Base-by-base conservation (phyloP, 2,888 invertebrate species). In the Sabellastarte sp. region DNA sequence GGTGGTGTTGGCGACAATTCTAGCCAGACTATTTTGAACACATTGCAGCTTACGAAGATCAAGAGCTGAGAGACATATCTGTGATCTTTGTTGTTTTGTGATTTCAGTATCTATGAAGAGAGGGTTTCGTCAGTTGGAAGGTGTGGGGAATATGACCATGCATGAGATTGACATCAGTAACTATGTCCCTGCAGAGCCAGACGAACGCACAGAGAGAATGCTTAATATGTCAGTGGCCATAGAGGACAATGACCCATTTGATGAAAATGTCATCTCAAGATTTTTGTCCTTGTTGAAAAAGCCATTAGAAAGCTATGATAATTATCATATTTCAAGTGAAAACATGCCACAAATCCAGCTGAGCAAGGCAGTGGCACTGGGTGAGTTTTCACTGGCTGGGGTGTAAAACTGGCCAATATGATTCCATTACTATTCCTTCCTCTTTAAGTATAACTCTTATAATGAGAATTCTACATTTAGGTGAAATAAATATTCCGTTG, bases 161-260 rank as follows among this genome's bases (percentile, higher is more conserved):
- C 80, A 78, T 51, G 63, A 74, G 15, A 77, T 81, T 31, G 80
- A 81, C 67, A 72, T 70, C 2, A 71, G 78, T 0, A 63, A 70
- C 3, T 80, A 79, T 62, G 64, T 76, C 0, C 71, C 75, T 1
- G 68, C 71, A 2, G 74, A 75, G 5, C 53, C 66, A 31, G 74
- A 72, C 50, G 74, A 73, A 57, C 70, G 70, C 32, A 73, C 74
- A 4, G 72, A 73, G 50, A 68, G 70, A 20, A 53, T 73, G 32
- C 59, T 78, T 66, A 74, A 77, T 3, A 68, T 67, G 63, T 80
- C 80, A 0, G 66, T 79, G 2, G 67, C 70, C 53, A 74, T 80
- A 2, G 76, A 80, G 64, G 76, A 78, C 0, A 68, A 73, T 41
- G 91, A 95, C 87, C 95, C 95, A 0, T 95, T 95, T 80, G 90